phyloP scores from a whole-genome alignment of 2,888 invertebrate genomes.

The Ophioninae sp. region DNA sequence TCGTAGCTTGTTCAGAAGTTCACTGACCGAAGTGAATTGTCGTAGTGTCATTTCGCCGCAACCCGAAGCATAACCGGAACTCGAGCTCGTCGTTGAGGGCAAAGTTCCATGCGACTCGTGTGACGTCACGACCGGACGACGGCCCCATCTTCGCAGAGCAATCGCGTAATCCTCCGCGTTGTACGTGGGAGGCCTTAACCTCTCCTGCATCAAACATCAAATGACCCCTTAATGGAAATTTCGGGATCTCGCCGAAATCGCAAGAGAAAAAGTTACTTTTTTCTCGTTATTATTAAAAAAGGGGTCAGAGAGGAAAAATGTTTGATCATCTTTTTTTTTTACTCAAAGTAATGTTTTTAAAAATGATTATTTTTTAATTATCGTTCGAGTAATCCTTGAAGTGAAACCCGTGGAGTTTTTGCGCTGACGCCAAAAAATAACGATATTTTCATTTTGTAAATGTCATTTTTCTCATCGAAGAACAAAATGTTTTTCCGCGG shows the following conservation, averaged over 20 bases:
- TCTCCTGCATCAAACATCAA: slow-evolving; percentile 82
- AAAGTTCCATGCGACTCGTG: slow-evolving; percentile 77
- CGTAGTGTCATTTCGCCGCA: slow-evolving; percentile 93
- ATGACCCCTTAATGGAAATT: background rate
- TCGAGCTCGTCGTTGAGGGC: slow-evolving; percentile 79
- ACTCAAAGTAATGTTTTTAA: no score
- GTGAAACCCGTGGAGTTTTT: no score
- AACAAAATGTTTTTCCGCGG: no score
- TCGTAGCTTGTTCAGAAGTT: slow-evolving; percentile 92
- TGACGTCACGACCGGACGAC: slow-evolving; percentile 83
- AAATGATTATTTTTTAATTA: no score
- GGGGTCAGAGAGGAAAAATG: no score
- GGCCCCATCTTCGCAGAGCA: slow-evolving; percentile 91
- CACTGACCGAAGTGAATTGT: slow-evolving; percentile 93
- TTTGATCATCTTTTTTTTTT: no score
- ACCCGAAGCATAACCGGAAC: slow-evolving; percentile 82
- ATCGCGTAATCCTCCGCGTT: slow-evolving; percentile 94
- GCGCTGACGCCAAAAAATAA: no score
- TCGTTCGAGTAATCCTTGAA: no score
- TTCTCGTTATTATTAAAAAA: no score
- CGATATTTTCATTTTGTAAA: no score
- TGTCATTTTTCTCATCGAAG: no score
- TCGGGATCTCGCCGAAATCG: background rate
- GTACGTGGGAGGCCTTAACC: slow-evolving; percentile 93
- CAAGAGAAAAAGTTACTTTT: background rate